phyloP scores from a whole-genome alignment of 2,888 invertebrate species.

The Argyra leucocephala region DNA sequence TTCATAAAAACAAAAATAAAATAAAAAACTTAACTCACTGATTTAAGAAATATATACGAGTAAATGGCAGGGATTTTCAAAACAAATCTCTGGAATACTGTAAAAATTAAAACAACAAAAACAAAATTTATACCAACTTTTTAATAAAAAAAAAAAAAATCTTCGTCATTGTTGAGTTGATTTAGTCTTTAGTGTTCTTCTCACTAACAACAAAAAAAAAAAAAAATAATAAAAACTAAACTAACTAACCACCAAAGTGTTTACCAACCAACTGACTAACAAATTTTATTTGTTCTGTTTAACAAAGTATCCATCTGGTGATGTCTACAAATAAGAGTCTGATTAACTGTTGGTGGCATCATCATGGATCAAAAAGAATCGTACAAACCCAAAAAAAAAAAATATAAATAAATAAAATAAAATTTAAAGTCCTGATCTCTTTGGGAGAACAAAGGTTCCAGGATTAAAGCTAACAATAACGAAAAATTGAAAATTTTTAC shows the following conservation, averaged over 20 bases:
- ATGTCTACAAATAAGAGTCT: constrained; percentile 1
- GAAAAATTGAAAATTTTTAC: neutral
- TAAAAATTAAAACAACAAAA: too few species aligned
- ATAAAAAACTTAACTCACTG: neutral
- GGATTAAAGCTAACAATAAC: neutral
- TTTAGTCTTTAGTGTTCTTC: too few species aligned
- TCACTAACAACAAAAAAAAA: too few species aligned
- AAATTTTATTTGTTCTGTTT: neutral
- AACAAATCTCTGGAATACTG: too few species aligned
- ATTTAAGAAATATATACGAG: too few species aligned
- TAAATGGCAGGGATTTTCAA: too few species aligned
- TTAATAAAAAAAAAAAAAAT: too few species aligned
- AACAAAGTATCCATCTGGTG: neutral
- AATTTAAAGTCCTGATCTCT: neutral
- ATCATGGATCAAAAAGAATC: neutral
- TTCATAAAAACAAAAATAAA: neutral
- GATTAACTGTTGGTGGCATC: neutral
- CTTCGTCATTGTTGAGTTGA: too few species aligned
- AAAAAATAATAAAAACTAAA: too few species aligned
- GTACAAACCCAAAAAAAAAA: neutral
- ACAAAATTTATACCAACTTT: too few species aligned
- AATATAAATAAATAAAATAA: neutral
- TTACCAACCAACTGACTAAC: too few species aligned
- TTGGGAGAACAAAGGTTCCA: neutral
- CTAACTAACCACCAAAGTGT: too few species aligned